Evolutionary conservation across 1,140 invertebrate species (phyloP).

Genomic region (Platorchestia sp.): DNA sequence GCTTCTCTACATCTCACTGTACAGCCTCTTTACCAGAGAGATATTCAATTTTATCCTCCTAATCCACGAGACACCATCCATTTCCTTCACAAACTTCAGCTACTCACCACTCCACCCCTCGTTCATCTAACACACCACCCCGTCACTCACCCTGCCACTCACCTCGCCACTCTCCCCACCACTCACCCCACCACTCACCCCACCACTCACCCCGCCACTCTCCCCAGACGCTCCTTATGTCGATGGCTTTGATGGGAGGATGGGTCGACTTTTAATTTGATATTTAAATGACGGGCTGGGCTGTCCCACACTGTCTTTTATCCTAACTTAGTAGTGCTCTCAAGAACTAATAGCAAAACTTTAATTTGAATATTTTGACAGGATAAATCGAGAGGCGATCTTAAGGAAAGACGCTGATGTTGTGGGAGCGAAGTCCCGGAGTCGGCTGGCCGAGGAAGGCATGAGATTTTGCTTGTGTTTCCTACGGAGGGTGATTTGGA

Average conservation of each 20-base stretch:
- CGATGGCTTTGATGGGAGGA: conserved; percentile 35
- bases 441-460: neutral
- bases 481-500: no score
- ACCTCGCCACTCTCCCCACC: neutral
- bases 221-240: conserved; percentile 48
- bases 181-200: neutral
- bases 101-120: neutral
- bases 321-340: conserved; percentile 54
- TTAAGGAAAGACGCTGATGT: conserved; percentile 8
- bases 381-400: conserved; percentile 47
- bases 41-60: neutral
- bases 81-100: no score
- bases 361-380: conserved; percentile 55
- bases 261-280: conserved; percentile 55
- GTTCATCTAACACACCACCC: neutral
- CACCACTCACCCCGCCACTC: neutral
- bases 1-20: neutral
- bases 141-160: neutral
- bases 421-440: neutral
- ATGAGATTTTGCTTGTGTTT: no score
- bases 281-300: conserved; percentile 51
- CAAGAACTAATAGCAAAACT: conserved; percentile 54
- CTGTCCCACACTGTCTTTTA: conserved; percentile 55
- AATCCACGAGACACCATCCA: no score
- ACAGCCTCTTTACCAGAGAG: no score